Evolutionary conservation across 2,113 vertebrate species (phyloP).

Genomic region (Ancistrus triradiatus): DNA sequence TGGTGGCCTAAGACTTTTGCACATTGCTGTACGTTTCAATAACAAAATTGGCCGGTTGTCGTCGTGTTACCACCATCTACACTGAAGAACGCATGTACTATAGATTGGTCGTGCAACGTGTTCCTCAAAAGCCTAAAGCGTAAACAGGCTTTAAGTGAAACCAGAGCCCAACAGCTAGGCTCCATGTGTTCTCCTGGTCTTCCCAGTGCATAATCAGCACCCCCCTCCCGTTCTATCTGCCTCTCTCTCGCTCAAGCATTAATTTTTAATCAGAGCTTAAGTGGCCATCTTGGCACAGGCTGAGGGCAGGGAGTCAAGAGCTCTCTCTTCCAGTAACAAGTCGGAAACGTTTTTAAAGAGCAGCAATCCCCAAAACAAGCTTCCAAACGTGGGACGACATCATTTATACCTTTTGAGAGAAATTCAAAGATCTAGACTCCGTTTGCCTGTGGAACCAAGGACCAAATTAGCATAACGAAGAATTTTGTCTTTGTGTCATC

Average conservation of each 20-base stretch:
- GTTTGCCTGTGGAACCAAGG: slow-evolving; percentile 56
- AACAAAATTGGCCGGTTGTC: no score
- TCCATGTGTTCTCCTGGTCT: slow-evolving; percentile 44
- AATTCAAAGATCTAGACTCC: slow-evolving; percentile 56
- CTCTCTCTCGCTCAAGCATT: slow-evolving; percentile 62
- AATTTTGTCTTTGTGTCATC: slow-evolving; percentile 34
- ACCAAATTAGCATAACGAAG: slow-evolving; percentile 64
- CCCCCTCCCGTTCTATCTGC: slow-evolving; percentile 32
- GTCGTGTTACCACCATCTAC: no score
- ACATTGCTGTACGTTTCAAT: no score
- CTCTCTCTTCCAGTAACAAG: slow-evolving; percentile 67
- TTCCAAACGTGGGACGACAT: slow-evolving; percentile 36
- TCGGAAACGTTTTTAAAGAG: slow-evolving; percentile 64
- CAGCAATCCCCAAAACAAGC: slow-evolving; percentile 67
- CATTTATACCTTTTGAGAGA: slow-evolving; percentile 53
- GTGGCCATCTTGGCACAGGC: slow-evolving; percentile 68
- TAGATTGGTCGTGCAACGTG: slow-evolving; percentile 16
- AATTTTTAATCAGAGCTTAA: slow-evolving; percentile 77
- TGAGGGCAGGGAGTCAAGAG: slow-evolving; percentile 68
- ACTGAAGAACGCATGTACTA: no score
- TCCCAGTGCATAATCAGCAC: slow-evolving; percentile 47
- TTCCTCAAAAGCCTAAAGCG: slow-evolving; percentile 49
- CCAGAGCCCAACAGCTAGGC: slow-evolving; percentile 31
- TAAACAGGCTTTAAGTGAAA: slow-evolving; percentile 64
- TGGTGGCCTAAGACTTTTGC: no score